Base-by-base conservation (phyloP, 2,797 vertebrate genomes). In the Dryobates pubescens region DNA sequence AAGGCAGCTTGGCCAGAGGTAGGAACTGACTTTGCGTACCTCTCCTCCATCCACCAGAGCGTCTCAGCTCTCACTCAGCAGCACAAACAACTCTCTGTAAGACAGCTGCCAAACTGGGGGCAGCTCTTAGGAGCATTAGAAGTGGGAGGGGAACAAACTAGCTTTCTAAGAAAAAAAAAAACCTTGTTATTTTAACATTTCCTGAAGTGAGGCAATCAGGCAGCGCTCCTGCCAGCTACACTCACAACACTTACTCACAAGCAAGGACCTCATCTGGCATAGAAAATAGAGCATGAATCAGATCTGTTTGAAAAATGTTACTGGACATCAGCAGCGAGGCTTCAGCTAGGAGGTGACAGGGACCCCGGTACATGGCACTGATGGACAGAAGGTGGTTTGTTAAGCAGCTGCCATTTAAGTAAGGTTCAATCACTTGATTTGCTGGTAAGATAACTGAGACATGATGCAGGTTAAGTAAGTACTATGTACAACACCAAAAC, bases 121-220 rank as follows among this genome's bases (percentile, higher is more conserved):
- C 93, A 93, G 95, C 86, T 86, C 93, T 92, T 93, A 81, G 75
- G 59, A 96, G 92, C 43, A 81, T 67, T 23, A 95, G 62, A 61
- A 92, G 76, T 70, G 74, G 87, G 89, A 95, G 92, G 88, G 90
- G 93, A 92, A 75, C 6, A 6, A 95, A 95, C 19, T 43, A 70
- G 94, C 96, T 97, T 97, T 97, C 97, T 94, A 97, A 97, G 96
- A 97, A 97, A 97, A 96, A 96, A 96, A 93, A 96, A 96, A 93
- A 51, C 7, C 34, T 9, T 94, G 92, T 95, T 96, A 96, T 96
- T 96, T 96, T 96, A 96, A 97, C 94, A 85, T 96, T 96, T 97
- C 96, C 96, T 97, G 96, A 94, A 96, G 91, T 97, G 96, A 97
- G 88, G 96, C 96, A 96, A 96, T 94, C 95, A 68, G 7, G 14